Evolutionary conservation across 2,113 vertebrate species (phyloP).

Genomic region (Anseranas semipalmata): DNA sequence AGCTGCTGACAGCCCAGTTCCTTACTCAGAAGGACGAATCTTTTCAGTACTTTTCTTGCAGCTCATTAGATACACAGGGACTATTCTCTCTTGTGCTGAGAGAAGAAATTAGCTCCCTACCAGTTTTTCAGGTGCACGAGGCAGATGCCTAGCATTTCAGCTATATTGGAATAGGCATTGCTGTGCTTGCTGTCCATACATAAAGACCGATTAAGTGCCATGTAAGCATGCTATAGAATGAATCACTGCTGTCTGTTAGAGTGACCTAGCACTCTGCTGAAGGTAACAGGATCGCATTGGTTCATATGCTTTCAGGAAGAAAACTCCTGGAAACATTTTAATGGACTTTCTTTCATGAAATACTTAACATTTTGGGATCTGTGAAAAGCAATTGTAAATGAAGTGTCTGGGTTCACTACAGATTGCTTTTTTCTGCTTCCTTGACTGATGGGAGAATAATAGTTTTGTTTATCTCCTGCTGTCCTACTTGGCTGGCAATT

Average conservation of each 20-base stretch:
- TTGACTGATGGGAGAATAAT: constrained; percentile 37
- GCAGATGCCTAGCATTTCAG: neutral
- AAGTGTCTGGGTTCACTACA: neutral
- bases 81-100: neutral
- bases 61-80: neutral
- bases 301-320: neutral
- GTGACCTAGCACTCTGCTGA: neutral
- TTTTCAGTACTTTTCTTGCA: neutral
- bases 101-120: neutral
- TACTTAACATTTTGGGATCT: neutral
- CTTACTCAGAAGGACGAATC: neutral
- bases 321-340: neutral
- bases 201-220: neutral
- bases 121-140: neutral
- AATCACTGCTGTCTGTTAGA: neutral
- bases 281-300: neutral
- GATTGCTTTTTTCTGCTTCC: neutral
- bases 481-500: constrained; percentile 10
- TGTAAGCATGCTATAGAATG: neutral
- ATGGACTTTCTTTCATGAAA: neutral
- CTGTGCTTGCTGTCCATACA: neutral
- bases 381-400: neutral
- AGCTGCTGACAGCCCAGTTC: neutral
- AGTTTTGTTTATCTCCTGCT: constrained; percentile 28
- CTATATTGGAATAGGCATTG: neutral